Evolutionary conservation across 2,113 vertebrate genomes (phyloP).

Genomic region (Carlito syrichta): DNA sequence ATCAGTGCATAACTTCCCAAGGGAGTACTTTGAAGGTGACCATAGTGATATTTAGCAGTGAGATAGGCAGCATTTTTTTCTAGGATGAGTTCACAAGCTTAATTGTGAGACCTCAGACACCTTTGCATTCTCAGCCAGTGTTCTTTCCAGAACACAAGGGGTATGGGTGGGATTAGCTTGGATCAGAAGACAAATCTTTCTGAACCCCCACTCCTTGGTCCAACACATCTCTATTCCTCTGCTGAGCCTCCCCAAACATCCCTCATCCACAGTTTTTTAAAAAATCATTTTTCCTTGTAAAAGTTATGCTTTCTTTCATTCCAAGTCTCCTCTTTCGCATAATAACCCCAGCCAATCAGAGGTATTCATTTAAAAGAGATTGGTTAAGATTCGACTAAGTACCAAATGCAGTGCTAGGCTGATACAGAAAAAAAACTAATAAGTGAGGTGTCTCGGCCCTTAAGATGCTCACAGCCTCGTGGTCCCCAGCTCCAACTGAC

Average conservation of each 20-base stretch:
- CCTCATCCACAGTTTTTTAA: not conserved
- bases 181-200: not conserved
- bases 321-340: not conserved
- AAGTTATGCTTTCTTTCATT: not conserved
- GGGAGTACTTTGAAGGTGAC: no score
- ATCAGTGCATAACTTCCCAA: no score
- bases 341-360: not conserved
- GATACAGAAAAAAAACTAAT: not conserved
- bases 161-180: no score
- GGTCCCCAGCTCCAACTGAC: not conserved
- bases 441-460: not conserved
- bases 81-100: no score
- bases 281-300: not conserved
- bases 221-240: not conserved
- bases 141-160: not conserved
- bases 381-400: not conserved
- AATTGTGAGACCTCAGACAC: no score
- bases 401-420: not conserved
- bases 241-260: not conserved
- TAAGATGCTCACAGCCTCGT: not conserved
- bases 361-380: not conserved
- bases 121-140: not conserved
- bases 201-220: not conserved
- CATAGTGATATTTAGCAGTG: no score
- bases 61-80: no score